phyloP scores from a whole-genome alignment of 2,888 invertebrate genomes.

The Adelphocoris suturalis region DNA sequence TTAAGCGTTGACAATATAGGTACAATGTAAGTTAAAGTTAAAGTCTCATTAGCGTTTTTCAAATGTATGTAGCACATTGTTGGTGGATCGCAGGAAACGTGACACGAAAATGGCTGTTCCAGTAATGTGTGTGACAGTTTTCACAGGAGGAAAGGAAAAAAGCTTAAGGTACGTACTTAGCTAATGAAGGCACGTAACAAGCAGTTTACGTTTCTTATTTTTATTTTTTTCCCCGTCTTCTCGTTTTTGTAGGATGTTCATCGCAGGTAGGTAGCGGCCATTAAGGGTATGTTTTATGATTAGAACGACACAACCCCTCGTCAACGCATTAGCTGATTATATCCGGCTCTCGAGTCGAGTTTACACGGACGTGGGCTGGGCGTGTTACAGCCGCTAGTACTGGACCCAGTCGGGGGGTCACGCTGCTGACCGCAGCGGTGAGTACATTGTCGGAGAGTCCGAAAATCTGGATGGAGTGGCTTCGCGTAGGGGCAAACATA shows the following conservation, averaged over 20 bases:
- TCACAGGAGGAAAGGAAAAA: background rate
- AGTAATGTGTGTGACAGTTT: slow-evolving; percentile 24
- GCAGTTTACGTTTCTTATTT: background rate
- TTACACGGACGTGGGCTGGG: background rate
- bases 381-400: background rate
- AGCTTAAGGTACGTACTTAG: background rate
- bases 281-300: slow-evolving; percentile 20
- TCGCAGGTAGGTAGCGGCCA: slow-evolving; percentile 8
- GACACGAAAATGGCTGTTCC: background rate
- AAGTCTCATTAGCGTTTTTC: background rate
- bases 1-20: too few relatives aligned
- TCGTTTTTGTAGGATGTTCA: background rate
- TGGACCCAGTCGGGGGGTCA: background rate
- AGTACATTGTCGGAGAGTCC: background rate
- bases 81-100: background rate
- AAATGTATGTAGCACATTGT: background rate
- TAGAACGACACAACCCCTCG: background rate
- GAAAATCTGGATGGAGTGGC: slow-evolving; percentile 5
- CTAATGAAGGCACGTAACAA: slow-evolving; percentile 24
- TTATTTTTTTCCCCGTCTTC: background rate
- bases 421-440: background rate
- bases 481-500: background rate
- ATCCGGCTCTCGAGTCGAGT: background rate
- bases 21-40: too few relatives aligned
- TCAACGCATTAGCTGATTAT: slow-evolving; percentile 42